Evolutionary conservation across 2,113 vertebrate species (phyloP).

Genomic region (Connochaetes taurinus): DNA sequence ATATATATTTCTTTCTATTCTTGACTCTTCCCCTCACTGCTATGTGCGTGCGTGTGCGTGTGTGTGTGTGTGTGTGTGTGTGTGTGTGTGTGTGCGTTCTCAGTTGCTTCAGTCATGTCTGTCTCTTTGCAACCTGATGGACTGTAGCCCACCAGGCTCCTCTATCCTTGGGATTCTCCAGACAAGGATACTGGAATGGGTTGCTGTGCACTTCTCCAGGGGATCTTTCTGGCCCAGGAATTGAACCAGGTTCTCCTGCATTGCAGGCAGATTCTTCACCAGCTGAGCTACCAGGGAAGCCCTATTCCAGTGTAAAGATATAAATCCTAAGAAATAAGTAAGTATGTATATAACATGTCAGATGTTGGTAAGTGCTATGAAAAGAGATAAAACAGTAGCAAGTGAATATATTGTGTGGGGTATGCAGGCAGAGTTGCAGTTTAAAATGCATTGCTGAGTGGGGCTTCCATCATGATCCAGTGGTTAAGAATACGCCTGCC

Average conservation of each 20-base stretch:
- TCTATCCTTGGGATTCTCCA: not conserved
- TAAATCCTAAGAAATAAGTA: not conserved
- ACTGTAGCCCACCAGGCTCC: not conserved
- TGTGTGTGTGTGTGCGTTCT: accelerated
- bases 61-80: not conserved
- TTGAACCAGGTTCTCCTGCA: not conserved
- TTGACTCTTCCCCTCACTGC: not conserved
- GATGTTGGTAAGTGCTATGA: not conserved
- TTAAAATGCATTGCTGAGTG: not conserved
- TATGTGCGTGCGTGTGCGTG: not conserved
- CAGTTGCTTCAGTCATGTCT: not conserved
- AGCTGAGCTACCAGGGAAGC: not conserved
- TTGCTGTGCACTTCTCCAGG: not conserved
- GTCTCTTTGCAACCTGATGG: not conserved
- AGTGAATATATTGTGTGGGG: not conserved
- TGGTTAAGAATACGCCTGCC: not conserved
- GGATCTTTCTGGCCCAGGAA: not conserved
- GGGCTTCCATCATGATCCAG: not conserved
- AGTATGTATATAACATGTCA: not conserved
- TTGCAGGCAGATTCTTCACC: not conserved
- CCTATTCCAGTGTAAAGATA: not conserved
- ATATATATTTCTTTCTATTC: not conserved
- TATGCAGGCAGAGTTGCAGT: not conserved
- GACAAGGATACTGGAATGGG: not conserved
- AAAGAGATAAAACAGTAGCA: not conserved